Evolutionary conservation across 2,113 vertebrate genomes (phyloP), one percentile per base, ranked within the genome.

Genomic region (Apistogramma diplotaenia): DNA sequence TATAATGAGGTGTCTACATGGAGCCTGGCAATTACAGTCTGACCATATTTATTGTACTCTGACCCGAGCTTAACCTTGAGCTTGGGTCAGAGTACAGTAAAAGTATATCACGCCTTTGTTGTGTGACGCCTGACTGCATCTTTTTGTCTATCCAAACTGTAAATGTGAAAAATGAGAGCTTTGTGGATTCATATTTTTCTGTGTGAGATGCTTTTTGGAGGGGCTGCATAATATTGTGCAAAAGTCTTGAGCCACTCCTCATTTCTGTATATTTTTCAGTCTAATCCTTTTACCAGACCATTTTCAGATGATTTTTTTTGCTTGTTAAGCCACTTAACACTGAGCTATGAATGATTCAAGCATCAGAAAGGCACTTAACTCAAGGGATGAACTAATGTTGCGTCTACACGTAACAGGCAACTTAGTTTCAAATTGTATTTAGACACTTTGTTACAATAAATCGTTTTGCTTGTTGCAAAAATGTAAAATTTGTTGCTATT

Each of bases 181-280:
- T 43, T 43, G 35, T 62, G 60, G 35, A 62, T 46, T 43, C 37
- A 25, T 25, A n/a, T 65, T 43, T 46, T 65, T 65, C 43, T 27
- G 43, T 67, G 21, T 46, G 37, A 27, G 15, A 19, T 27, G 37
- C 37, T 65, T 67, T 67, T 67, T 43, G 37, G 61, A 1, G 8
- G 23, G 37, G 23, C 37, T 67, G 16, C 27, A 13, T 37, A 46
- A 8, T 46, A 46, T 4, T 40, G 37, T 40, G 11, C 37, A 40
- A 40, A 40, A 13, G 37, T 40, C 4, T 40, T 13, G 12, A 40
- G 37, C 12, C 37, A 13, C 11, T 12, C 37, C 11, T 31, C 33
- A 37, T 37, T 37, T 37, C 3, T 10, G 2, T 10, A 37, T 37
- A 37, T 9, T 65, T 65, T 65, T 43, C 8, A 43, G 60, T 65